Conservation (phyloP, 1,140 invertebrate species). For the Nasonia giraulti region DNA sequence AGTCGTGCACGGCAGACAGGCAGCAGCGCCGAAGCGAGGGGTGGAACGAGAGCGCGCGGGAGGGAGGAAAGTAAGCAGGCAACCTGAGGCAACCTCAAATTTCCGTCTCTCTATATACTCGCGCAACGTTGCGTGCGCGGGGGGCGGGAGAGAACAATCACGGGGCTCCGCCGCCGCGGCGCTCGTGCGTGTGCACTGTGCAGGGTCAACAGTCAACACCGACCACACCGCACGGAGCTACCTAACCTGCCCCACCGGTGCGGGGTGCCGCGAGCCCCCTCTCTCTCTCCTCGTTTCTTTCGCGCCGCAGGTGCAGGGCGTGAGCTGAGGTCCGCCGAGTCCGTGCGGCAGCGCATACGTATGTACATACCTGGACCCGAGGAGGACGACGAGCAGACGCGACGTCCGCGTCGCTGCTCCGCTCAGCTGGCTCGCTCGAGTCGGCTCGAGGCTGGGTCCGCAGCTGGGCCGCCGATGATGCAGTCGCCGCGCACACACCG, state of each 20-base stretch:
- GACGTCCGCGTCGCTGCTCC: neutral
- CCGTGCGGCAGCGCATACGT: neutral
- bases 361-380: neutral
- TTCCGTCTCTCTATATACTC: neutral
- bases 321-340: neutral
- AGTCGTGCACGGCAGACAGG: too few species aligned
- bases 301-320: neutral
- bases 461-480: neutral
- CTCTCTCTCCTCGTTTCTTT: too few species aligned
- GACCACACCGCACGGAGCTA: neutral
- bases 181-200: neutral
- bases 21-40: too few species aligned
- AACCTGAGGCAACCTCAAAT: neutral
- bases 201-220: neutral
- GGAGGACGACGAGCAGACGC: neutral
- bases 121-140: too few species aligned
- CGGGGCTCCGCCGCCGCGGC: too few species aligned
- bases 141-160: too few species aligned
- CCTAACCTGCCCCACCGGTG: slow-evolving; percentile 13
- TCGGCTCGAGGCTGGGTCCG: neutral
- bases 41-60: too few species aligned
- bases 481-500: neutral
- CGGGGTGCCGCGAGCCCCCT: neutral
- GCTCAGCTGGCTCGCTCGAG: neutral
- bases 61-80: too few species aligned